These are phyloP conservation scores for Chironomus striatipennis DNA, from an alignment of 1,140 invertebrate genomes.

Conservation along the genomic window DNA sequence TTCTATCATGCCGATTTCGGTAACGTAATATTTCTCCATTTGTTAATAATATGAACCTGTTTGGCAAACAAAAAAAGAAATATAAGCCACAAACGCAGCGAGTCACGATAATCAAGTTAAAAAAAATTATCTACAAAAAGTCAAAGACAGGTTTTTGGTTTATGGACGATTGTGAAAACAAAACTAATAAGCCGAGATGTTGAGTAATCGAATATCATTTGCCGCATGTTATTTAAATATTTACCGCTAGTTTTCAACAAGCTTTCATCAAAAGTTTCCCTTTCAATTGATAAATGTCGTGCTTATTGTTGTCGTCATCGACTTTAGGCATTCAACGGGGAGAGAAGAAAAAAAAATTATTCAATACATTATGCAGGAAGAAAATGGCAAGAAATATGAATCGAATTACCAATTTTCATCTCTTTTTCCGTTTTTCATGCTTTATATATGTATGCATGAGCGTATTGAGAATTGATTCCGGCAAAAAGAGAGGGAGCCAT, in stretches of 20 bases:
- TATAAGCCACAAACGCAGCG: not conserved
- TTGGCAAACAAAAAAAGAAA: not conserved
- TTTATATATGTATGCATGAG: too few relatives aligned
- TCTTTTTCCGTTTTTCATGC: too few relatives aligned
- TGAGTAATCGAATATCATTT: conserved; percentile 1
- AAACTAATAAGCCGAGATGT: not conserved
- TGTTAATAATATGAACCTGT: not conserved
- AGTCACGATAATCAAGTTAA: too few relatives aligned
- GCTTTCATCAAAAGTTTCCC: not conserved
- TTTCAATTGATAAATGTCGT: not conserved
- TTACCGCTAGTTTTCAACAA: not conserved
- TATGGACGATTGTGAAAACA: not conserved
- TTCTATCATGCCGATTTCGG: not conserved
- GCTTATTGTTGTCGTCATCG: not conserved
- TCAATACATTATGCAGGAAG: conserved; percentile 7
- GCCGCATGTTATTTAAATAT: not conserved
- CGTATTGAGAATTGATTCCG: too few relatives aligned
- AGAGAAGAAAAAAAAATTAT: not conserved
- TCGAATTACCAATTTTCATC: conserved; percentile 8
- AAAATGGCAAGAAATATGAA: not conserved
- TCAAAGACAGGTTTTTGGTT: not conserved
- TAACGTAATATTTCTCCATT: conserved; percentile 8
- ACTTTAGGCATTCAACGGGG: not conserved
- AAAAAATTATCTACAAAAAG: not conserved
- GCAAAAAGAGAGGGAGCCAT: too few relatives aligned